Evolutionary conservation across 2,113 vertebrate genomes (phyloP), one percentile per base, ranked within the genome.

Genomic region (Hyla sarda): DNA sequence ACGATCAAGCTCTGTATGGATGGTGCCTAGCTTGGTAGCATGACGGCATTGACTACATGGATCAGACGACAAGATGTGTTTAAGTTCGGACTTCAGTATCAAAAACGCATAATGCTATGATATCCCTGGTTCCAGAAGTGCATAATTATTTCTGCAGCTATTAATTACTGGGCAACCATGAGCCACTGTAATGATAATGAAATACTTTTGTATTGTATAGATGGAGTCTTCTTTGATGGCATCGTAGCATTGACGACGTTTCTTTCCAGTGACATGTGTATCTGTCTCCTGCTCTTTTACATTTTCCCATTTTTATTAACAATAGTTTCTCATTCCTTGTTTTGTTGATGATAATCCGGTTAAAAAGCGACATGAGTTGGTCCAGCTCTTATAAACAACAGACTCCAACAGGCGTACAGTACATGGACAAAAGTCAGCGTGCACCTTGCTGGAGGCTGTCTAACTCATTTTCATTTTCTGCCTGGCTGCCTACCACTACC

Each of bases 371-470:
- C 47, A 28, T 76, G 4, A 12, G 45, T 48, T 10, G 73, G 23
- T 47, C 23, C 54, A 8, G 14, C 30, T 9, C 77, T 23, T 21
- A 13, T 34, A 30, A n/a, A 73, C 82, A 72, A 56, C 65, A n/a
- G 47, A 48, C 47, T 48, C 47, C 47, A 1, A 13, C 41, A 45
- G 4, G 28, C 17, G 14, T 45, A 32, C 82, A 83, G 14, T 56
- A 50, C 82, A 83, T 14, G 52, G 82, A 37, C 25, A 60, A 45
- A 14, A 45, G 81, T 28, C 48, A 56, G 52, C 17, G 54, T 30
- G 58, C 83, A 84, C 72, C 73, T 76, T 76, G 83, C 73, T 84
- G 19, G n/a, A 37, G 83, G 83, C 83, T 37, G 30, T 62, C 75
- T 65, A 74, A 76, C 34, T 65, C 30, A 17, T 84, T 76, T 54